A percentile compares a stretch with the other conserved stretches of the same genome.
These are phyloP conservation scores for Drosophila kikkawai DNA, from an alignment of 1,140 invertebrate species.

Conservation along the genomic window DNA sequence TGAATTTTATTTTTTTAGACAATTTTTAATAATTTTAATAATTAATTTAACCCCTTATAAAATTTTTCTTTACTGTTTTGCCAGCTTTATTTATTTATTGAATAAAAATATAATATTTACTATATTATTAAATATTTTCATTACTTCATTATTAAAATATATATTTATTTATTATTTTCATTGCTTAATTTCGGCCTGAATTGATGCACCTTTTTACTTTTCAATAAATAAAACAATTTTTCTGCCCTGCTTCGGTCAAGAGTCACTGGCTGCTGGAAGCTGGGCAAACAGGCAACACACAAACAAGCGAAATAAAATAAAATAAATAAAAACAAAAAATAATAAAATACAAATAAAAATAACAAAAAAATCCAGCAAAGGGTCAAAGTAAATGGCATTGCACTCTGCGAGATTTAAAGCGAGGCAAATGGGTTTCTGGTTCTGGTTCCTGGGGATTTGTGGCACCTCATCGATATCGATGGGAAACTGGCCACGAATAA, in stretches of 20 bases:
- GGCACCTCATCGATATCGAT: slow-evolving; percentile 5
- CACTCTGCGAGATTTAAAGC: slow-evolving; percentile 20
- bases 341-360: background rate
- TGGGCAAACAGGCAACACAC: slow-evolving; percentile 8
- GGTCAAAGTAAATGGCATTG: slow-evolving; percentile 11
- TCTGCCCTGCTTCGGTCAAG: slow-evolving; percentile 31
- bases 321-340: slow-evolving; percentile 4
- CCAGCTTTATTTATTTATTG: too few relatives aligned
- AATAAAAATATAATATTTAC: too few relatives aligned
- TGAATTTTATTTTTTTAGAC: too few relatives aligned
- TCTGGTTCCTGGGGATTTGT: background rate
- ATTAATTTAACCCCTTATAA: too few relatives aligned
- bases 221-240: slow-evolving; percentile 64
- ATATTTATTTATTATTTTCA: background rate
- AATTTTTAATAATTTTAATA: too few relatives aligned
- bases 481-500: slow-evolving; percentile 22
- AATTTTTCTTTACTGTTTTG: too few relatives aligned
- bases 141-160: background rate
- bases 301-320: slow-evolving; percentile 14
- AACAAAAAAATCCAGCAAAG: background rate
- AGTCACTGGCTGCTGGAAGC: background rate
- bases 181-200: background rate
- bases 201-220: slow-evolving; percentile 33
- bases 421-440: background rate
- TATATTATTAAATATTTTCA: background rate